Evolutionary conservation across 1,140 invertebrate species (phyloP).

Genomic region (Tyrophagus putrescentiae): DNA sequence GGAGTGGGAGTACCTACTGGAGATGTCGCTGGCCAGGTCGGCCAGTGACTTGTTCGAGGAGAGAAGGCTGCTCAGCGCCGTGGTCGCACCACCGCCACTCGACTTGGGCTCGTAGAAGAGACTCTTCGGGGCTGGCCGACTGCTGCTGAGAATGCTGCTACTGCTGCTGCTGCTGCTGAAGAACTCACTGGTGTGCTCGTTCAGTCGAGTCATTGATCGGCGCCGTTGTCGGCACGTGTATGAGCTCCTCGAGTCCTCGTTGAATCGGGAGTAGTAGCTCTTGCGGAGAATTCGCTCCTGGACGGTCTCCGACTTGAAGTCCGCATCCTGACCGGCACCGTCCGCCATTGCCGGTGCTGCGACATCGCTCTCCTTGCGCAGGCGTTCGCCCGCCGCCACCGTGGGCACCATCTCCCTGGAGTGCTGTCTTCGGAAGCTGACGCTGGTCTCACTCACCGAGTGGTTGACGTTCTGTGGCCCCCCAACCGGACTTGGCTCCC

Average conservation of each 20-base stretch:
- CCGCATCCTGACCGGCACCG: too few species aligned
- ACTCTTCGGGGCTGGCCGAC: too few species aligned
- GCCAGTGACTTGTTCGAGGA: neutral
- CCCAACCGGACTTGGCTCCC: too few species aligned
- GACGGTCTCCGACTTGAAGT: slow-evolving; percentile 46
- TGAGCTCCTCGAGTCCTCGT: slow-evolving; percentile 31
- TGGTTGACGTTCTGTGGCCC: neutral
- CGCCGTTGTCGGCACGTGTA: neutral
- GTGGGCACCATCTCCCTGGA: neutral
- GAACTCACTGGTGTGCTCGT: neutral
- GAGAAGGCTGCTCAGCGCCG: too few species aligned
- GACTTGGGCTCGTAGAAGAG: too few species aligned
- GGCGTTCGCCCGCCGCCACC: neutral
- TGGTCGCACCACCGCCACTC: neutral
- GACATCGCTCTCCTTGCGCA: neutral
- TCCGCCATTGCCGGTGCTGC: too few species aligned
- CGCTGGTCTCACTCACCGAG: neutral
- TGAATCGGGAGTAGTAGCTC: slow-evolving; percentile 72
- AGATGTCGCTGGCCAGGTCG: neutral
- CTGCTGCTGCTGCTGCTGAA: neutral
- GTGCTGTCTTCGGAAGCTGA: neutral
- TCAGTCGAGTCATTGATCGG: neutral
- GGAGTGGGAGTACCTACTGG: neutral
- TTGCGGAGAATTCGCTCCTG: slow-evolving; percentile 68
- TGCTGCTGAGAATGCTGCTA: neutral